Percentiles rank a stretch among this genome's conserved stretches.
Conservation (phyloP, 92 coral and sea anemone species). For the Pocillopora meandrina region DNA sequence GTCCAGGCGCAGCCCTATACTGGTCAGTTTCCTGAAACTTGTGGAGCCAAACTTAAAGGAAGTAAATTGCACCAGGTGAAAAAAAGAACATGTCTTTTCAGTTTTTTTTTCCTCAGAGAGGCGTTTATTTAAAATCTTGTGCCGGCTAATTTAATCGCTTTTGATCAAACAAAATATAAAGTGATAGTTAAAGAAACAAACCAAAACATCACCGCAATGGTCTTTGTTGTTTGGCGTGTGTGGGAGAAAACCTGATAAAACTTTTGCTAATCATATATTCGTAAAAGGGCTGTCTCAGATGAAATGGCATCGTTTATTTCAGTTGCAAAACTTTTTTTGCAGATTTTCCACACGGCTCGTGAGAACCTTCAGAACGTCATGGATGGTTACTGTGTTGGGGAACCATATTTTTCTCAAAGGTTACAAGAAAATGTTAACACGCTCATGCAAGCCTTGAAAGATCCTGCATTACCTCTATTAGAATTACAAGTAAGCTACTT, state of each 20-base stretch:
- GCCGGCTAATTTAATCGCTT: too few relatives aligned
- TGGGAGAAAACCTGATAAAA: not conserved
- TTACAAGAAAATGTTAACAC: constrained; percentile 72
- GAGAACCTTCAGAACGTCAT: constrained; percentile 88
- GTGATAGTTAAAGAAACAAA: too few relatives aligned
- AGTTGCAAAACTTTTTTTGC: not conserved
- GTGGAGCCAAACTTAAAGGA: constrained; percentile 74
- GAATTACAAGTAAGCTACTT: constrained; percentile 74
- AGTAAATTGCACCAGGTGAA: constrained; percentile 88
- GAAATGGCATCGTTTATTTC: not conserved
- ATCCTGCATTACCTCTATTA: constrained; percentile 90
- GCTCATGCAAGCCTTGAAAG: constrained; percentile 76
- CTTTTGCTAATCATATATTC: not conserved
- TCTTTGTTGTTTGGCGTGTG: too few relatives aligned
- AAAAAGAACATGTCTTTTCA: not conserved
- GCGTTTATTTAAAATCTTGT: too few relatives aligned
- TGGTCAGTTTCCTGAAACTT: constrained; percentile 75
- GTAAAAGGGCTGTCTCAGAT: not conserved
- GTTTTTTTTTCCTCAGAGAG: too few relatives aligned
- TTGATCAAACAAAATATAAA: too few relatives aligned
- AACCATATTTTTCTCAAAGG: constrained; percentile 71
- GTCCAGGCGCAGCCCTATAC: constrained; percentile 78
- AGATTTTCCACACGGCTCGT: constrained; percentile 83
- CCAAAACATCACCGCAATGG: too few relatives aligned
- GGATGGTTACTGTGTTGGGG: constrained; percentile 87